Percentiles rank a stretch among this genome's conserved stretches.
phyloP scores from a whole-genome alignment of 2,888 invertebrate genomes.

The Dexiosoma caninum region DNA sequence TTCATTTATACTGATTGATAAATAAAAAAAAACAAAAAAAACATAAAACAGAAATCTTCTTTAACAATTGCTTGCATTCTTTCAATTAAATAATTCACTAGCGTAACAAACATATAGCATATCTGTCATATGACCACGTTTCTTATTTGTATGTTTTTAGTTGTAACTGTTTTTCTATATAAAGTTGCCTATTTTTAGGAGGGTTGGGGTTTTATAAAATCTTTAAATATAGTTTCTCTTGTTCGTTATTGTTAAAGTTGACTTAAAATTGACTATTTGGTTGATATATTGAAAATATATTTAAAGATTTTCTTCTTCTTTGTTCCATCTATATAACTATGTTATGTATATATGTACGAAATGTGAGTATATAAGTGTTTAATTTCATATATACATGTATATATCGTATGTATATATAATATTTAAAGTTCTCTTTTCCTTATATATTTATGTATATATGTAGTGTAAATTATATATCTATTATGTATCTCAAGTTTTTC shows the following conservation, averaged over 20 bases:
- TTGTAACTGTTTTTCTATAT: not conserved
- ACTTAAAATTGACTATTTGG: conserved; percentile 41
- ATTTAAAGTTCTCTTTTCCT: conserved; percentile 28
- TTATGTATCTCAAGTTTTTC: not conserved
- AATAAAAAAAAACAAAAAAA: conserved; percentile 39
- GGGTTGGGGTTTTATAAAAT: conserved; percentile 20
- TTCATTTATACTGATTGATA: conserved; percentile 9
- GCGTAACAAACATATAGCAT: conserved; percentile 20
- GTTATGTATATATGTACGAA: too few species aligned
- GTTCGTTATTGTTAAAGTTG: conserved; percentile 11
- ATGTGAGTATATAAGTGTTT: conserved; percentile 33
- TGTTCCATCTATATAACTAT: conserved; percentile 11
- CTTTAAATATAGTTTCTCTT: conserved; percentile 23
- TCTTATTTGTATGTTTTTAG: conserved; percentile 10
- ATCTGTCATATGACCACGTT: conserved; percentile 7
- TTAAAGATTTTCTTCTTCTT: conserved; percentile 24
- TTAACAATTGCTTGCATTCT: conserved; percentile 55
- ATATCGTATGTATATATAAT: too few species aligned
- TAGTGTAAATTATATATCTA: conserved; percentile 33
- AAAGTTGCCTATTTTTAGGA: conserved; percentile 46
- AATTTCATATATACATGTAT: too few species aligned
- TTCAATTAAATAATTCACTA: conserved; percentile 35
- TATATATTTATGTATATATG: too few species aligned
- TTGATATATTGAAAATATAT: conserved; percentile 19
- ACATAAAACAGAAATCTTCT: too few species aligned